These are phyloP conservation scores for Nerophis lumbriciformis DNA, from an alignment of 2,113 vertebrate species.

Conservation along the genomic window DNA sequence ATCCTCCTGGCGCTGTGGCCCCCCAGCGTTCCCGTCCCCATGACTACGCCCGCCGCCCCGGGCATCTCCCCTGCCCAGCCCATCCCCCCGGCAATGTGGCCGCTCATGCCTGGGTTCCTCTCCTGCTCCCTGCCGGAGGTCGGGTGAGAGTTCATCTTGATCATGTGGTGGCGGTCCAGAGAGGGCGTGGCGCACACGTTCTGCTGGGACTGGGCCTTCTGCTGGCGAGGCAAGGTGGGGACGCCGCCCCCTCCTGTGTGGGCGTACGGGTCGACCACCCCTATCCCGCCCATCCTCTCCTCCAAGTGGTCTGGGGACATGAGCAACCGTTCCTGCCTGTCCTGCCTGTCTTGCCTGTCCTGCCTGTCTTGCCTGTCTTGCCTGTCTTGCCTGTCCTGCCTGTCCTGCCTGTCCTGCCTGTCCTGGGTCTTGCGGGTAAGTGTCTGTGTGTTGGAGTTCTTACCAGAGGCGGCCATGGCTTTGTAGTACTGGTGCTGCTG, in stretches of 20 bases:
- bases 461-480: slow-evolving; percentile 69
- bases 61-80: slow-evolving; percentile 68
- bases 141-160: slow-evolving; percentile 86
- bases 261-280: slow-evolving; percentile 60
- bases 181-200: slow-evolving; percentile 80
- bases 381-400: slow-evolving; percentile 47
- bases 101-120: slow-evolving; percentile 56
- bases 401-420: slow-evolving; percentile 24
- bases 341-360: slow-evolving; percentile 46
- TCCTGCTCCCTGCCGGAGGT: slow-evolving; percentile 75
- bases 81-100: slow-evolving; percentile 69
- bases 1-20: slow-evolving; percentile 78
- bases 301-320: slow-evolving; percentile 85
- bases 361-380: slow-evolving; percentile 26
- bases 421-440: slow-evolving; percentile 72
- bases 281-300: slow-evolving; percentile 66
- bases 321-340: slow-evolving; percentile 68
- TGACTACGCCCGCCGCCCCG: slow-evolving; percentile 68
- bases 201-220: slow-evolving; percentile 82
- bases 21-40: slow-evolving; percentile 79
- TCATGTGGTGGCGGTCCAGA: slow-evolving; percentile 81
- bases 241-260: slow-evolving; percentile 63
- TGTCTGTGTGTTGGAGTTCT: slow-evolving; percentile 74
- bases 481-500: slow-evolving; percentile 79
- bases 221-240: slow-evolving; percentile 74